These are phyloP conservation scores for Notocelia uddmanniana DNA, from an alignment of 2,888 invertebrate species.

Conservation along the genomic window DNA sequence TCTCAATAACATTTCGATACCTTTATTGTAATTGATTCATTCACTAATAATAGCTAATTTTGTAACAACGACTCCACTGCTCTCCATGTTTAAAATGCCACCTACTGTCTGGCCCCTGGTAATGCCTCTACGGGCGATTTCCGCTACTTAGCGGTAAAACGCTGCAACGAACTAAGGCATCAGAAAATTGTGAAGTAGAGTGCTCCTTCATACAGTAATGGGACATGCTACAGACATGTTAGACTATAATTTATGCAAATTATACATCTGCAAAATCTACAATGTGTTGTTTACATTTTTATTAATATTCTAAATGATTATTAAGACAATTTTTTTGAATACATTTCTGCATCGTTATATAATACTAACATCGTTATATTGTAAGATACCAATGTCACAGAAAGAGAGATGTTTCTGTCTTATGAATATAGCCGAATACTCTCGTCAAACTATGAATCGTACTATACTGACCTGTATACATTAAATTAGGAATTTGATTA, in stretches of 20 bases:
- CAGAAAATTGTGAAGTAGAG: not conserved
- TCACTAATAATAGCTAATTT: too few relatives aligned
- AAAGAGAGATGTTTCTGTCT: not conserved
- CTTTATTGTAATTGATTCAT: too few relatives aligned
- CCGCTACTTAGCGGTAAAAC: too few relatives aligned
- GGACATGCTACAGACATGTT: not conserved
- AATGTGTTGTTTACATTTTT: too few relatives aligned
- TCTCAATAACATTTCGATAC: too few relatives aligned
- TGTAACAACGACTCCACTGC: too few relatives aligned
- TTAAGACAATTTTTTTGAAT: too few relatives aligned
- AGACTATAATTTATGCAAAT: constrained; percentile 3
- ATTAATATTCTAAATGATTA: too few relatives aligned
- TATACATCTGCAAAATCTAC: too few relatives aligned
- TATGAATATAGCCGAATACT: not conserved
- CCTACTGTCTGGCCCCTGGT: too few relatives aligned
- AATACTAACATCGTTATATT: not conserved
- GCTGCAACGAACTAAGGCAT: not conserved
- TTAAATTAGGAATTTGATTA: not conserved
- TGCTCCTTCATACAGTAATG: not conserved
- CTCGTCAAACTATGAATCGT: not conserved
- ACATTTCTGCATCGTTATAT: not conserved
- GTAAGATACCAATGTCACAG: not conserved
- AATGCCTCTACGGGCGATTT: too few relatives aligned
- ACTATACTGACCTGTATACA: not conserved
- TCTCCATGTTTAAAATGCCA: too few relatives aligned